Evolutionary conservation across 2,888 invertebrate genomes (phyloP).

Genomic region (Hirtodrosophila confusa): DNA sequence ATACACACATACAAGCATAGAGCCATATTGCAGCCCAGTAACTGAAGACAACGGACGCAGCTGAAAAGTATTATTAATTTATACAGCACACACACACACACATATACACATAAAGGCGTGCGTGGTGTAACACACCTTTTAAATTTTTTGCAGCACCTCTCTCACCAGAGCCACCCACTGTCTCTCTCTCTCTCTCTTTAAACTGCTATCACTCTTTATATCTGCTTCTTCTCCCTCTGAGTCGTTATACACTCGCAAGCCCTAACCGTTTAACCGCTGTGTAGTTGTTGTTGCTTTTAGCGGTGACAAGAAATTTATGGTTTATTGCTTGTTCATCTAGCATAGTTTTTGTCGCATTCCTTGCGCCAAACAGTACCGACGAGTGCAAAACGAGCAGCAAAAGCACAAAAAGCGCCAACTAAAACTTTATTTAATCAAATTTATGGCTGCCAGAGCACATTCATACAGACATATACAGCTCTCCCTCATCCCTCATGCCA

Average conservation of each 20-base stretch:
- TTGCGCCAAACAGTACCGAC: slow-evolving; percentile 48
- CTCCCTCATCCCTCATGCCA: neutral
- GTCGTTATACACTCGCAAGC: slow-evolving; percentile 48
- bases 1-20: slow-evolving; percentile 24
- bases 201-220: neutral
- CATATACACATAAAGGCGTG: slow-evolving; percentile 31
- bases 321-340: slow-evolving; percentile 78
- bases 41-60: slow-evolving; percentile 32
- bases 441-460: slow-evolving; percentile 57
- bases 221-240: slow-evolving; percentile 8
- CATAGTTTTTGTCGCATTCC: slow-evolving; percentile 77
- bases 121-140: slow-evolving; percentile 43
- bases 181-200: neutral
- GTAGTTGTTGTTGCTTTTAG: slow-evolving; percentile 33
- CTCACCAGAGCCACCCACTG: slow-evolving; percentile 9
- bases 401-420: slow-evolving; percentile 56
- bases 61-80: slow-evolving; percentile 67
- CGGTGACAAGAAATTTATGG: slow-evolving; percentile 76
- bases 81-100: slow-evolving; percentile 42
- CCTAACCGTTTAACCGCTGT: slow-evolving; percentile 59
- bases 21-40: slow-evolving; percentile 52
- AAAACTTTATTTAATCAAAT: slow-evolving; percentile 81
- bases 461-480: neutral
- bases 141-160: slow-evolving; percentile 21
- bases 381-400: slow-evolving; percentile 8